A percentile compares a stretch with the other conserved stretches of the same genome.
These are phyloP conservation scores for Corythoichthys haematopterus DNA, from an alignment of 2,113 vertebrate genomes.

Conservation along the genomic window DNA sequence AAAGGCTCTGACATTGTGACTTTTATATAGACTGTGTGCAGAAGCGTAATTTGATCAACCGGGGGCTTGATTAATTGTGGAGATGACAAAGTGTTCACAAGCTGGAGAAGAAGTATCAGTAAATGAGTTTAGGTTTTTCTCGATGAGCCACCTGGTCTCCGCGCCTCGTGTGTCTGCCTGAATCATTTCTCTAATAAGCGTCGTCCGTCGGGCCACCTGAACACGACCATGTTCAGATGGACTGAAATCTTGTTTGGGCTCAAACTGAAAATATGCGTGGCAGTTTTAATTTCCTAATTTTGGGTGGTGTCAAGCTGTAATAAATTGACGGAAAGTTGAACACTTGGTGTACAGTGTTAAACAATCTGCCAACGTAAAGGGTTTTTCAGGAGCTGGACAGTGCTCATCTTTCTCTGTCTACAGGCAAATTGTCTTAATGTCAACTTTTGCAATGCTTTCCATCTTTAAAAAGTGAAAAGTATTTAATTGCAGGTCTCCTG, in stretches of 20 bases:
- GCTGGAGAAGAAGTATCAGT: neutral
- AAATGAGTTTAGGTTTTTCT: neutral
- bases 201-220: constrained; percentile 58
- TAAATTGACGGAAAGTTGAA: neutral
- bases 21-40: neutral
- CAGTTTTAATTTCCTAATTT: constrained; percentile 22
- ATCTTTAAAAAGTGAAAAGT: no score
- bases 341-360: no score
- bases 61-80: neutral
- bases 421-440: no score
- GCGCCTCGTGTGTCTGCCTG: constrained; percentile 42
- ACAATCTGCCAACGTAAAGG: no score
- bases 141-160: constrained; percentile 64
- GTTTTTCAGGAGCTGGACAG: no score
- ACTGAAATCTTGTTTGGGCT: constrained; percentile 39
- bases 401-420: no score
- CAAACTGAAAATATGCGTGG: constrained; percentile 15
- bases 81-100: neutral
- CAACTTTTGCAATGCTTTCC: no score
- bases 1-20: neutral
- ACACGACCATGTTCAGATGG: constrained; percentile 37
- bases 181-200: constrained; percentile 58
- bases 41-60: constrained; percentile 2
- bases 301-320: constrained; percentile 20
- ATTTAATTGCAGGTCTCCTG: no score